Evolutionary conservation across 2,797 vertebrate genomes (phyloP), one percentile per base, ranked within the genome.

Genomic region (Austrolebias charrua): DNA sequence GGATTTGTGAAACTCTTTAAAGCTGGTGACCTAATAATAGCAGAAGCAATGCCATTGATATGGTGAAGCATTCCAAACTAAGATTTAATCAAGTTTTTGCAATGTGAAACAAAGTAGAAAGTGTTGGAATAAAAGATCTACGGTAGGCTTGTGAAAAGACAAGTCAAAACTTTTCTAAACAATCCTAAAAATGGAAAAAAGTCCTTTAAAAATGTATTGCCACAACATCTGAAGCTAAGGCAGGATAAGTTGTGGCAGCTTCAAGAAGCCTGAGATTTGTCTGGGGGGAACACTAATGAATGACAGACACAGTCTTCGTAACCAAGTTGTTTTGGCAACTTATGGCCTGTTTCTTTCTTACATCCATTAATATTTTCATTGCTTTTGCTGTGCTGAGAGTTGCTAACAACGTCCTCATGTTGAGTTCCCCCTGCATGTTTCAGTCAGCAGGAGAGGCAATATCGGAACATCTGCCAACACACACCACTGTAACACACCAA

Each of bases 341-440:
- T 0, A 52, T 33, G 63, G 40, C 49, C 59, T 48, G 3, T 20
- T 40, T 29, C 48, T 24, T 9, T 31, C 59, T 44, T 1, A 31
- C 58, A 56, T 48, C 57, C 50, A 56, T 67, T 75, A 55, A 75
- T 54, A 20, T 51, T 43, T 13, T 63, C 56, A 35, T 54, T 61
- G 45, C 53, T 24, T 45, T 53, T 54, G 28, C 59, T 35, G 59
- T 58, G 38, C 55, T 50, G 47, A 61, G 54, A 51, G 0, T 54
- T 50, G 54, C 64, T 38, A 24, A 24, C 24, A 24, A 24, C 24
- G 24, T 24, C 45, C 52, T 60, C 58, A 70, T 76, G 59, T 61
- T 43, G 35, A 28, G 1, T 12, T 24, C 35, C 52, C 6, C 28
- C 53, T 33, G 18, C 31, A 15, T 18, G 20, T n/a, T n/a, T n/a